phyloP scores from a whole-genome alignment of 2,797 vertebrate genomes.

The Myotis daubentonii region DNA sequence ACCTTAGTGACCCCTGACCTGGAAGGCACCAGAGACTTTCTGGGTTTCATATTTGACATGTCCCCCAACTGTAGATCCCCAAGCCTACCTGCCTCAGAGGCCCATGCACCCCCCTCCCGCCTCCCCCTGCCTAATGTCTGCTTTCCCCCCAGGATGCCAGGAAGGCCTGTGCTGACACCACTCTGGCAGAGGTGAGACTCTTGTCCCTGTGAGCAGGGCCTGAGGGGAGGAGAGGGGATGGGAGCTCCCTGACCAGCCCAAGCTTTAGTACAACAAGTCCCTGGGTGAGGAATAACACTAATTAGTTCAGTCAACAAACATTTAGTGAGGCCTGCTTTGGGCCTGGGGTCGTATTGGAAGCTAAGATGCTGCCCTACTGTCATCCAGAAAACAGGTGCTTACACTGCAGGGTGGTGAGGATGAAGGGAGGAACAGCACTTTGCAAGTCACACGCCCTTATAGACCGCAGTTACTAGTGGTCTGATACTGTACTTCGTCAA shows the following conservation, averaged over 20 bases:
- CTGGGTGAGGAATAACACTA: neutral
- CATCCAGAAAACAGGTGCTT: neutral
- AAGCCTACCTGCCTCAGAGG: neutral
- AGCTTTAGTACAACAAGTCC: neutral
- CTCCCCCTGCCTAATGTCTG: neutral
- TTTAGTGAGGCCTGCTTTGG: neutral
- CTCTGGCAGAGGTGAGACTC: conserved; percentile 90
- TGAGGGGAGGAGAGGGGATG: neutral
- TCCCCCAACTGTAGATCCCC: neutral
- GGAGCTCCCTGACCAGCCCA: neutral
- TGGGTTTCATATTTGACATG: neutral
- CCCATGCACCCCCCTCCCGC: neutral
- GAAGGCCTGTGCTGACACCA: conserved; percentile 93
- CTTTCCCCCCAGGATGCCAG: conserved; percentile 90
- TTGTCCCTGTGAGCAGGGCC: neutral
- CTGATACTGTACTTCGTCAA: neutral
- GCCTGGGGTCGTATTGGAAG: neutral
- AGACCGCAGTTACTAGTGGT: neutral
- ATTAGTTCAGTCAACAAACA: conserved; percentile 39
- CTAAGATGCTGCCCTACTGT: neutral
- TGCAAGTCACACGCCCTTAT: neutral
- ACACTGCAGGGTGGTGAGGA: neutral
- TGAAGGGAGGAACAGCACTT: neutral
- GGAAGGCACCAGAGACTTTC: neutral
- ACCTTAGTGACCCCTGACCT: neutral